Base-by-base conservation (phyloP, 2,797 vertebrate species). In the Leptatherina wallacei region DNA sequence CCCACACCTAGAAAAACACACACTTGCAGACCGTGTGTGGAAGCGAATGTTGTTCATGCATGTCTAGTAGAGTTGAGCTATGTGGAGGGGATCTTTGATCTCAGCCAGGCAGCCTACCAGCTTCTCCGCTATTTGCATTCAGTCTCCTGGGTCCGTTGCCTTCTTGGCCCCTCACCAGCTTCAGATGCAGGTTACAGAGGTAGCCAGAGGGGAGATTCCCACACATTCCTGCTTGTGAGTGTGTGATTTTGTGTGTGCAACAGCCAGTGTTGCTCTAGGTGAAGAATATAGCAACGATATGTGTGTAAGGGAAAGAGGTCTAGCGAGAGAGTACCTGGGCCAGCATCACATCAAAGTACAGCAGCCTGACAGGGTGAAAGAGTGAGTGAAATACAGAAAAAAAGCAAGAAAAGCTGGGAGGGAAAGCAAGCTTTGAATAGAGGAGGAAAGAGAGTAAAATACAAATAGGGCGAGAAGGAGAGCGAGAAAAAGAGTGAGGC, bases 141-240 rank as follows among this genome's bases (percentile, higher is more conserved):
- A 51, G 86, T 89, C 91, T 90, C 89, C 68, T 73, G 88, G 86
- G 89, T 91, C 88, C 83, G 81, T 84, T 90, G 90, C 83, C 85
- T 88, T 81, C 86, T 91, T 89, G 90, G 90, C 90, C 88, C 83
- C 85, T 91, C 80, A 91, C 81, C 85, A 91, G 83, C 84, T 86
- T 87, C 82, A 88, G 86, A 90, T 87, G 85, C 90, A 92, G 90
- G 88, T 93, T 91, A 86, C 85, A 88, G 85, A 91, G 87, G 90
- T 91, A 91, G 91, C 89, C 88, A 87, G 88, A 88, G 89, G 71
- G 89, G 90, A 89, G 86, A 92, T 90, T 92, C 91, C 89, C 90
- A 91, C 90, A 91, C 92, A 91, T 91, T 93, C 88, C 91, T 90
- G 71, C 72, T 78, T 80, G 61, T 38, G 72, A 64, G 85, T 55